These are phyloP conservation scores for Agrochola circellaris DNA, from an alignment of 2,888 invertebrate species.

Conservation along the genomic window DNA sequence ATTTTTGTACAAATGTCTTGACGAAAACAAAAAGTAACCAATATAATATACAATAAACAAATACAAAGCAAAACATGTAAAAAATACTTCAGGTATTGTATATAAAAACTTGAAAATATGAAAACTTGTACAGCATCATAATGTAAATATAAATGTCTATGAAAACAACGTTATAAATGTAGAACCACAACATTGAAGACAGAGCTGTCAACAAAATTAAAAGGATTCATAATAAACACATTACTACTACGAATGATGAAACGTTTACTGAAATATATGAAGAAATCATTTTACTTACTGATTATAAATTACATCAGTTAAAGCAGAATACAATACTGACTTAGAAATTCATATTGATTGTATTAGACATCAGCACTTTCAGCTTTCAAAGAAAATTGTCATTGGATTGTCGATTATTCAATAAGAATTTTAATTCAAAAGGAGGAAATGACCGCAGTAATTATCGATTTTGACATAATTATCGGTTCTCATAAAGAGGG, in stretches of 20 bases:
- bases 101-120: conserved; percentile 11
- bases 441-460: background rate
- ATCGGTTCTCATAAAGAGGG: background rate
- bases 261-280: conserved; percentile 5
- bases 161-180: conserved; percentile 51
- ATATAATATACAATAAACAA: background rate
- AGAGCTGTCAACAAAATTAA: conserved; percentile 37
- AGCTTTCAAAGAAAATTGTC: background rate
- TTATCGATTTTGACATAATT: background rate
- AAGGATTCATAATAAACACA: conserved; percentile 41
- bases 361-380: background rate
- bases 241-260: conserved; percentile 21
- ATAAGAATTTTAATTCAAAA: background rate
- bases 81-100: conserved; percentile 33
- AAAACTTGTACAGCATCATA: conserved; percentile 24
- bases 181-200: conserved; percentile 28
- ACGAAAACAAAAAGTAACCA: conserved; percentile 16
- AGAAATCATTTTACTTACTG: background rate
- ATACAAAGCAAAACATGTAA: conserved; percentile 8
- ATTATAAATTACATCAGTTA: conserved; percentile 7
- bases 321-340: background rate
- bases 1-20: conserved; percentile 24
- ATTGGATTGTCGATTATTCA: too few relatives aligned
- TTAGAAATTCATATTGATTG: background rate
- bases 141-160: conserved; percentile 45